Base-by-base conservation (phyloP, 2,888 invertebrate genomes). In the Drosophila formosana region DNA sequence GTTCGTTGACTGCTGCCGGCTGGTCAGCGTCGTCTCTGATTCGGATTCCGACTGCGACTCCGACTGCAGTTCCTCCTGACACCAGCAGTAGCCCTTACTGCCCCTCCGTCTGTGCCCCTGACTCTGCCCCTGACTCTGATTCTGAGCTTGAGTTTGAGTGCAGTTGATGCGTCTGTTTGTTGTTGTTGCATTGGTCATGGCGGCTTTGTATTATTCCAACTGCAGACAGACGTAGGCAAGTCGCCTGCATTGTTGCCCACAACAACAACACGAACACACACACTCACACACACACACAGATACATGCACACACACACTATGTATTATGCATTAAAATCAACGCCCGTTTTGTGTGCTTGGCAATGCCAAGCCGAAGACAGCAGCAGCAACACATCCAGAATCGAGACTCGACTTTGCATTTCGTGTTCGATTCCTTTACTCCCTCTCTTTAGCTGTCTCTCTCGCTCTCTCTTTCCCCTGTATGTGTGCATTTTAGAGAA, bases 261-360 rank as follows among this genome's bases (percentile, higher is more conserved):
- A 69, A 47, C 52, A 52, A 37, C 69, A 73, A 53, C 56, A 56
- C 45, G 25, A 6, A 30, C 30, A 9, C 32, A 30, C 46, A 37
- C 60, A 23, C 50, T 25, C 41, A 45, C 53, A 57, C 37, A 47
- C 37, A 47, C 25, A 56, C 39, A 39, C 25, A 43, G 41, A 50
- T 60, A 55, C 45, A 50, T 30, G 53, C 51, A 60, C 43, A 47
- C 62, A 41, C 39, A 32, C 30, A 50, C 45, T 60, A 82, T 89
- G 88, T 89, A 90, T 88, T 89, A 89, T 90, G 89, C 90, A 90
- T 89, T 90, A 89, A 90, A 90, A 90, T 90, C 90, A 89, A 86
- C 89, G 90, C 88, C 88, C 75, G 75, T 80, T 79, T 77, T 88
- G 78, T 83, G 80, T 78, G 78, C 77, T 77, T 76, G 79, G 60